Base-by-base conservation (phyloP, 2,888 invertebrate species). In the Philonicus albiceps region DNA sequence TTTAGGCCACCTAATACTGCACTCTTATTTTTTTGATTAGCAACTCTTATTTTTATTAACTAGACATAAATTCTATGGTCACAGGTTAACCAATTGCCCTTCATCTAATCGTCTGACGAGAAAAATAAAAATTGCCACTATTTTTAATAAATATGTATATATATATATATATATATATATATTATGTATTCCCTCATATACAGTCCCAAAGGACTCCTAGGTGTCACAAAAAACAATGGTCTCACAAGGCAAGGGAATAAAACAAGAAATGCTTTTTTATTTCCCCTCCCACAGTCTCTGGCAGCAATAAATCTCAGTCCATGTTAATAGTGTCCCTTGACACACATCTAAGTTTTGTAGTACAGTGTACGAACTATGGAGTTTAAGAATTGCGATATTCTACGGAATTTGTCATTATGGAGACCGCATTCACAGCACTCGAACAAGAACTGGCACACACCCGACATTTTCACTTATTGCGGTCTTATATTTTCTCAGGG, bases 371-470 rank as follows among this genome's bases (percentile, higher is more conserved):
- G 30, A 22, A 53, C 22, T 22, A 7, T 22, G 27, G 40, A 43
- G 40, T 27, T n/a, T 80, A 80, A 80, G 53, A 80, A 27, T 49
- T 78, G 49, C 30, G 40, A 78, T 40, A 49, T 78, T 49, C 16
- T 80, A 30, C 49, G 80, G 53, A 80, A 80, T 80, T 80, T 80
- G 80, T 53, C 53, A 80, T 80, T 80, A 80, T 49, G 53, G 80
- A 80, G 80, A 22, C 37, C 30, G 19, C 49, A 80, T 80, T 80
- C 53, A 53, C 64, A 19, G 53, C 16, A 49, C 80, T 80, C 31
- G 80, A 49, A 53, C 64, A 27, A 27, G 40, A 7, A n/a, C 53
- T 80, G 80, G 49, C 53, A 30, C 53, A 53, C 49, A 30, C 53
- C 80, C 49, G 37, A 53, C 53, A 31, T 30, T 37, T 76, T 76